Percentiles rank a stretch among this genome's conserved stretches.
Evolutionary conservation across 2,797 vertebrate species (phyloP).

Genomic region (Podargus strigoides): DNA sequence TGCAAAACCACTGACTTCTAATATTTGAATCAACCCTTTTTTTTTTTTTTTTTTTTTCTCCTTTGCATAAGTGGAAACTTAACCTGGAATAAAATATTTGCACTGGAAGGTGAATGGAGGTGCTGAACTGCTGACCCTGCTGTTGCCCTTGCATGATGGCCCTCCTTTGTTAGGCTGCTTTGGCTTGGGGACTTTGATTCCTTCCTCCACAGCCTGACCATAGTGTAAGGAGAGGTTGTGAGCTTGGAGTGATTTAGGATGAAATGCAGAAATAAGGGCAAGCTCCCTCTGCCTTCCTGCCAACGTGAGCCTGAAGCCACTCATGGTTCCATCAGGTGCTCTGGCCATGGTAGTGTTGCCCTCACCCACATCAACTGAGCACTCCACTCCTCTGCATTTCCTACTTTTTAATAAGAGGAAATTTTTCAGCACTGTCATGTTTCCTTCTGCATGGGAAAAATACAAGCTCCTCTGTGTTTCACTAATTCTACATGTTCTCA

Average conservation of each 20-base stretch:
- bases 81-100: background rate
- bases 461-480: background rate
- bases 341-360: background rate
- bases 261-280: background rate
- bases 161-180: background rate
- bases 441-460: background rate
- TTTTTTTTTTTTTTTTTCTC: fast-evolving
- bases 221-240: fast-evolving
- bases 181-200: background rate
- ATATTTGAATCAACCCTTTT: background rate
- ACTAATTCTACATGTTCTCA: background rate
- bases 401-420: background rate
- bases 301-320: background rate
- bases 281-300: background rate
- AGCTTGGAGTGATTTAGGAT: background rate
- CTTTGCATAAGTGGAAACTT: background rate
- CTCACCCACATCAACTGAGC: background rate
- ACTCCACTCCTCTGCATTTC: background rate
- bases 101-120: fast-evolving
- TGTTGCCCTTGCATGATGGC: background rate
- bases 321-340: background rate
- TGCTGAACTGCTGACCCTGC: background rate
- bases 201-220: background rate
- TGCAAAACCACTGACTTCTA: background rate
- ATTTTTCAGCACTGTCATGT: fast-evolving